Base-by-base conservation (phyloP, 2,888 invertebrate genomes). In the Drosophila nigritarsus region DNA sequence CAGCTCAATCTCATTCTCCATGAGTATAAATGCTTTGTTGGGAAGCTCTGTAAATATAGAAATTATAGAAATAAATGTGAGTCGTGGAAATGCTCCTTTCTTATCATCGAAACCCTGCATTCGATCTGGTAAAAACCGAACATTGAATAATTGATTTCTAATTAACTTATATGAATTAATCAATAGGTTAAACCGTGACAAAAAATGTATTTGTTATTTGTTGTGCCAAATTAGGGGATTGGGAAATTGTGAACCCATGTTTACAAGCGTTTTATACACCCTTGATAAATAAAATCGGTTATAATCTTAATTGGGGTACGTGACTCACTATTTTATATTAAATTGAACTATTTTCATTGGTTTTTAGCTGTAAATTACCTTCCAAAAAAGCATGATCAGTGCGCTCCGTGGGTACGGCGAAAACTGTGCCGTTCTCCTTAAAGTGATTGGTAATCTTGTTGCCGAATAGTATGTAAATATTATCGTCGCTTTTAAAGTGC, bases 381-480 rank as follows among this genome's bases (percentile, higher is more conserved):
- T 90, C 78, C 38, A 93, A 73, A 36, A 91, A 92, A 18, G 76
- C 73, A 29, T 90, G 89, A 20, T 91, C 89, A 0, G 89, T 87
- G 7, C 91, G 80, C 53, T 91, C 92, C 29, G 91, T 92, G 63
- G 92, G 92, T 64, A 93, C 91, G 0, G 90, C 92, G 64, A 93
- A 92, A 0, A 93, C 79, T 0, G 92, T 93, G 27, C 92, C 92
- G 55, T 93, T 92, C 60, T 92, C 92, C 38, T 88, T 89, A 34
- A 92, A 92, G 65, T 92, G 90, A 18, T 82, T 86, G 29, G 91
- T 89, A 89, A 92, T 83, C 73, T 91, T 92, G 48, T 91, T 91
- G 40, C 92, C 93, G 51, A 93, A 90, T 1, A 92, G 45, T 18
- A 93, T 91, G 63, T 92, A 93, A 36, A 93, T 83, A 68, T 92